Percentiles rank a stretch among this genome's conserved stretches.
These are phyloP conservation scores for Trichogramma pretiosum DNA, from an alignment of 1,140 invertebrate genomes.

Conservation along the genomic window DNA sequence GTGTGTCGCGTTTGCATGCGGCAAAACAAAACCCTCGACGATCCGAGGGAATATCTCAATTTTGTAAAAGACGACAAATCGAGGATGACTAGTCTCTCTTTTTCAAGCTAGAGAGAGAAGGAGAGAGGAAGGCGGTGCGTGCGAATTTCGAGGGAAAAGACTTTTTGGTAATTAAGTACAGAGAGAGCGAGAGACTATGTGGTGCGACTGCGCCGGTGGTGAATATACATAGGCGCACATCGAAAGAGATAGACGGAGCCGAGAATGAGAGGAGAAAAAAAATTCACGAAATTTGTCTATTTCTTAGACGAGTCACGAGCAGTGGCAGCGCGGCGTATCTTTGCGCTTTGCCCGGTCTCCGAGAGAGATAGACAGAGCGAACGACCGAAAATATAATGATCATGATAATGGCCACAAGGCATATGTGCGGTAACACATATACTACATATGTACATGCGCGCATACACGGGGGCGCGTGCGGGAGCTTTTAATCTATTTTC, in stretches of 20 bases:
- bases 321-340: too few relatives aligned
- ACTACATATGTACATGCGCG: too few relatives aligned
- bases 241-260: too few relatives aligned
- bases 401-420: too few relatives aligned
- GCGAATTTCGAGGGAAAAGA: slow-evolving; percentile 1
- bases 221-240: too few relatives aligned
- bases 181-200: not conserved
- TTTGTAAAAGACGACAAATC: slow-evolving; percentile 12
- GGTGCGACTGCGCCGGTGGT: not conserved
- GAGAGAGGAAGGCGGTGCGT: not conserved
- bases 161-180: slow-evolving; percentile 11
- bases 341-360: too few relatives aligned
- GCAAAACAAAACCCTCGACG: not conserved
- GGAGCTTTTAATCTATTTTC: slow-evolving; percentile 6
- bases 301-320: too few relatives aligned
- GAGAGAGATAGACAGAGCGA: too few relatives aligned
- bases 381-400: too few relatives aligned
- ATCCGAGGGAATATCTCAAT: slow-evolving; percentile 9
- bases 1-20: not conserved
- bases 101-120: not conserved
- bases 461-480: not conserved
- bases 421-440: too few relatives aligned
- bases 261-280: too few relatives aligned
- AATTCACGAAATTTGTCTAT: too few relatives aligned
- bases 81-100: slow-evolving; percentile 8